phyloP scores from a whole-genome alignment of 2,113 vertebrate species.

The Rhizomys pruinosus region DNA sequence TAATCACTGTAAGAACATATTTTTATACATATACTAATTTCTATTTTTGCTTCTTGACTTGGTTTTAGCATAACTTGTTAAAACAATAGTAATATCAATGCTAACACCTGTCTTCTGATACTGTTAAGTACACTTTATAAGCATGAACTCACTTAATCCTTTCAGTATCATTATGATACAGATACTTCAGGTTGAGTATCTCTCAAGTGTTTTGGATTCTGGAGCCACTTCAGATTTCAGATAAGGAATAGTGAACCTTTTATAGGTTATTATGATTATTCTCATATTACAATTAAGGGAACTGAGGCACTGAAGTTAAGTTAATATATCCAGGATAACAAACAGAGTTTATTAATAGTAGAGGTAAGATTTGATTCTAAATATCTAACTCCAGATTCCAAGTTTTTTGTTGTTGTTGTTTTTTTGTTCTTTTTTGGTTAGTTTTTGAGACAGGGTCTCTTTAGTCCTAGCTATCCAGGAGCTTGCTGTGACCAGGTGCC shows the following conservation, averaged over 20 bases:
- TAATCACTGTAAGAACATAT: background rate
- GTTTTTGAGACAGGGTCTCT: too few relatives aligned
- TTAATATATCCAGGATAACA: background rate
- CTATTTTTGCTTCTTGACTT: constrained; percentile 5
- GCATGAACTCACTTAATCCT: background rate
- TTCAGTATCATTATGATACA: background rate
- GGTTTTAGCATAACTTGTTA: background rate
- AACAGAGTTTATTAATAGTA: background rate
- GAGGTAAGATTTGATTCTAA: background rate
- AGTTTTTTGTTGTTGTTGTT: too few relatives aligned
- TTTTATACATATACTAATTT: background rate
- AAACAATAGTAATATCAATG: background rate
- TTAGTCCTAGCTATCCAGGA: too few relatives aligned
- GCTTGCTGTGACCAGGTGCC: too few relatives aligned
- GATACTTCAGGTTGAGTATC: background rate
- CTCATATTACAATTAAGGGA: background rate
- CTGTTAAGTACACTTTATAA: background rate
- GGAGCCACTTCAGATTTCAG: background rate
- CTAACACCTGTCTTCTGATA: background rate
- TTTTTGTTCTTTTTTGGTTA: too few relatives aligned
- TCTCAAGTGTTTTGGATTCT: background rate
- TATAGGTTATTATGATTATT: background rate
- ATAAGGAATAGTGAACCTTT: background rate
- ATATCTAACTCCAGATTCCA: background rate
- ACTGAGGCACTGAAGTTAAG: background rate